Evolutionary conservation across 2,113 vertebrate genomes (phyloP).

Genomic region (Pseudorectes ferrugineus): DNA sequence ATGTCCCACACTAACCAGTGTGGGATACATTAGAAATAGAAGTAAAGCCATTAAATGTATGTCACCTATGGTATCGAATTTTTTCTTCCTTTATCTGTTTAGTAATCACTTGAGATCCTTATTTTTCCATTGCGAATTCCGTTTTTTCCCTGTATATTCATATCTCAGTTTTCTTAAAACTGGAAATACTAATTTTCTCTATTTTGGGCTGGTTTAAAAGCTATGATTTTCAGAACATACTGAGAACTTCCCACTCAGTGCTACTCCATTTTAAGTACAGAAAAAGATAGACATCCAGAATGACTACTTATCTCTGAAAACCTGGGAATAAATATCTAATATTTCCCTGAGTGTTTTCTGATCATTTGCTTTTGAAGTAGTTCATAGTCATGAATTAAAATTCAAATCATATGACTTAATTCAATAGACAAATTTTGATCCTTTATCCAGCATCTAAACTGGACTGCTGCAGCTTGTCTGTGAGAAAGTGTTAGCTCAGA

Average conservation of each 20-base stretch:
- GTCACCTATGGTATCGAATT: accelerated
- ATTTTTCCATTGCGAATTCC: not conserved
- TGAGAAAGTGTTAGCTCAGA: not conserved
- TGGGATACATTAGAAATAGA: not conserved
- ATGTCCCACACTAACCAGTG: not conserved
- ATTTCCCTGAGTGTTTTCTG: not conserved
- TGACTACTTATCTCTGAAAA: not conserved
- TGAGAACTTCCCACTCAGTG: not conserved
- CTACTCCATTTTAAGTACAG: not conserved
- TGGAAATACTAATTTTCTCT: not conserved
- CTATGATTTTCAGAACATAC: not conserved
- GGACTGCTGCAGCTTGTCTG: not conserved
- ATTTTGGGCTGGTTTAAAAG: not conserved
- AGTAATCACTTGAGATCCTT: not conserved
- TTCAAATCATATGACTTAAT: not conserved
- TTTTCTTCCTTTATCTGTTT: not conserved
- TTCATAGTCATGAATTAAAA: not conserved
- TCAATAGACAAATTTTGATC: not conserved
- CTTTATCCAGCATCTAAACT: not conserved
- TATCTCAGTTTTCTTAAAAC: not conserved
- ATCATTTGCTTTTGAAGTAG: not conserved
- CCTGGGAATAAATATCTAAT: not conserved
- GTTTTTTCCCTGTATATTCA: not conserved
- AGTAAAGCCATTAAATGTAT: not conserved
- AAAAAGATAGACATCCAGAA: not conserved